These are phyloP conservation scores for Paguma larvata DNA, from an alignment of 2,797 vertebrate genomes.

Conservation along the genomic window DNA sequence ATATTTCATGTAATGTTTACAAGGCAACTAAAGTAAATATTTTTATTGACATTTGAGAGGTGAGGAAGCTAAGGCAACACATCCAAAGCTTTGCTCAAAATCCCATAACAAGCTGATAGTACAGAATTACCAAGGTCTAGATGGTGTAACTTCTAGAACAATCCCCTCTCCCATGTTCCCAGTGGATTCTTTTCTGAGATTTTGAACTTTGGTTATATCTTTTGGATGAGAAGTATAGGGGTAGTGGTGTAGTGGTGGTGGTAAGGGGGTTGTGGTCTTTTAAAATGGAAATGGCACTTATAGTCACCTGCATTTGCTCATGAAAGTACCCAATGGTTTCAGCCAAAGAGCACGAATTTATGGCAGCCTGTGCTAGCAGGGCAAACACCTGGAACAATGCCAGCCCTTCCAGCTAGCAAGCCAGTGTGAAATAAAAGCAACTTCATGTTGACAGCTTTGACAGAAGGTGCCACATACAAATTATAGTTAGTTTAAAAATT, in stretches of 20 bases:
- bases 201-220: background rate
- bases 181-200: background rate
- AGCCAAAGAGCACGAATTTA: slow-evolving; percentile 41
- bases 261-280: background rate
- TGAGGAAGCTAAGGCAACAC: background rate
- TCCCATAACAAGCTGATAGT: background rate
- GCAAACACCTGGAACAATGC: slow-evolving; percentile 76
- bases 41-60: background rate
- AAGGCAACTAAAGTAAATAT: background rate
- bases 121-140: background rate
- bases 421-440: slow-evolving; percentile 72
- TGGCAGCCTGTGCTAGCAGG: slow-evolving; percentile 66
- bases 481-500: slow-evolving; percentile 88
- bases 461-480: slow-evolving; percentile 88
- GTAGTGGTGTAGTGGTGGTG: no score
- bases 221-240: background rate
- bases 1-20: background rate
- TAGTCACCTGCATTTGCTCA: slow-evolving; percentile 60
- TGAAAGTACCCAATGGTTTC: slow-evolving; percentile 64
- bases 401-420: slow-evolving; percentile 73
- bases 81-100: background rate
- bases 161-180: no score
- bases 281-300: slow-evolving; percentile 56
- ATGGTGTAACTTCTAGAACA: background rate
- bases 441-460: slow-evolving; percentile 85